Evolutionary conservation across 2,888 invertebrate species (phyloP), one percentile per base, ranked within the genome.

Genomic region (Mythimna pallens): DNA sequence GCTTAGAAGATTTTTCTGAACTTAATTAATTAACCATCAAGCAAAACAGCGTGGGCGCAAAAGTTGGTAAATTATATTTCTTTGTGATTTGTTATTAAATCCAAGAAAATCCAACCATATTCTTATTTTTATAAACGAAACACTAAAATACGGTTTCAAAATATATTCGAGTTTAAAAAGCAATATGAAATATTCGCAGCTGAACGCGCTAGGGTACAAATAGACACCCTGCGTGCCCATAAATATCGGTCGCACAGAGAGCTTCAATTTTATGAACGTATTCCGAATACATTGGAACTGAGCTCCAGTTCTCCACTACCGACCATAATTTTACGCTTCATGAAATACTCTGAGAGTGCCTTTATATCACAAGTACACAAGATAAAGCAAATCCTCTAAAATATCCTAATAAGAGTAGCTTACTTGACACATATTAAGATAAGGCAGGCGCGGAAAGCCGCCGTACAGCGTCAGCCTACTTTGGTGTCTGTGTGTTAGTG

Each of bases 221-320:
- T 82, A 82, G 81, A 68, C 66, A 61, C 36, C 65, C 59, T 82
- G 64, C 71, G 71, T 55, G 72, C 59, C 67, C 83, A 76, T 83
- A 80, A 70, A 81, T 81, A 80, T 70, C 47, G 71, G 71, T 67
- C 76, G 71, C 76, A 75, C 65, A 70, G 81, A 65, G 70, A 67
- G 73, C 69, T 82, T 73, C 73, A 67, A 78, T 81, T 81, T 82
- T 73, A 82, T 82, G 73, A 78, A 77, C 82, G 82, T 78, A 78
- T 78, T 78, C 65, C 73, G 69, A 78, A 80, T 80, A 82, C 72
- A 66, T 79, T 81, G 71, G 66, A 59, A 71, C 82, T 40, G 66
- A 77, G 70, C 62, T 59, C 62, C 59, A 59, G 58, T 64, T 64
- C 69, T 72, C 78, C 22, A 76, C 30, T 43, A 34, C 22, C 59